Conservation (phyloP, 1,140 invertebrate genomes). For the Patella vulgata region DNA sequence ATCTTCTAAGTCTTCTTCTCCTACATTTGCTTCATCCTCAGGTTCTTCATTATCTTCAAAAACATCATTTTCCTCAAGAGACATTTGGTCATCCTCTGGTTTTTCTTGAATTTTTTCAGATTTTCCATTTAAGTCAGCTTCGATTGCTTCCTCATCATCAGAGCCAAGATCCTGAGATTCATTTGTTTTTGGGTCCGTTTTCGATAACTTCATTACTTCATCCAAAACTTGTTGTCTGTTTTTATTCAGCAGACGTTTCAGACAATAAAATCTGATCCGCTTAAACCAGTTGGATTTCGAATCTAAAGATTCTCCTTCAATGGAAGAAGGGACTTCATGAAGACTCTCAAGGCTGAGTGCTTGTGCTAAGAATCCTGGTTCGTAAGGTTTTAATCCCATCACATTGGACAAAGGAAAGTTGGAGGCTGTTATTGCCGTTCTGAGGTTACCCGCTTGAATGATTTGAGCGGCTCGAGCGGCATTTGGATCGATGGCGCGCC, state of each 20-base stretch:
- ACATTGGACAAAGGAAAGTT: conserved; percentile 25
- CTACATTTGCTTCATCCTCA: conserved; percentile 15
- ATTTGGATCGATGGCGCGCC: conserved; percentile 53
- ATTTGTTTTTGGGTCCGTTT: conserved; percentile 17
- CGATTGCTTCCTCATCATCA: conserved; percentile 2
- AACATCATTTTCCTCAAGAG: conserved; percentile 24
- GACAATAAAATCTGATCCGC: conserved; percentile 56
- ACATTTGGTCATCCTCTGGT: conserved; percentile 9
- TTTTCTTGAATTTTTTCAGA: conserved; percentile 6
- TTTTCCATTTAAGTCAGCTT: conserved; percentile 1
- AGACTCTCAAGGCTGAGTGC: conserved; percentile 50
- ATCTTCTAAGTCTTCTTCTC: conserved; percentile 13
- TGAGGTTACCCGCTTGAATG: conserved; percentile 40
- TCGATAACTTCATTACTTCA: conserved; percentile 30
- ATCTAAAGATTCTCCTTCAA: conserved; percentile 32
- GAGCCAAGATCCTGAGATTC: conserved; percentile 4
- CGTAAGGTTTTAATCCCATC: conserved; percentile 35
- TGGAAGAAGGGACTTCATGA: conserved; percentile 19
- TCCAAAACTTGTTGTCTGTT: conserved; percentile 48
- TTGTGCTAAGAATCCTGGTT: conserved; percentile 36
- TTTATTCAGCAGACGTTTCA: conserved; percentile 49
- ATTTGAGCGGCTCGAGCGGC: conserved; percentile 45
- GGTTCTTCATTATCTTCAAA: conserved; percentile 9
- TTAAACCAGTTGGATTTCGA: conserved; percentile 51
- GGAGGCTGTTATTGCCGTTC: conserved; percentile 37